These are phyloP conservation scores for Drosophila arizonae DNA, from an alignment of 1,140 invertebrate genomes.

Conservation along the genomic window DNA sequence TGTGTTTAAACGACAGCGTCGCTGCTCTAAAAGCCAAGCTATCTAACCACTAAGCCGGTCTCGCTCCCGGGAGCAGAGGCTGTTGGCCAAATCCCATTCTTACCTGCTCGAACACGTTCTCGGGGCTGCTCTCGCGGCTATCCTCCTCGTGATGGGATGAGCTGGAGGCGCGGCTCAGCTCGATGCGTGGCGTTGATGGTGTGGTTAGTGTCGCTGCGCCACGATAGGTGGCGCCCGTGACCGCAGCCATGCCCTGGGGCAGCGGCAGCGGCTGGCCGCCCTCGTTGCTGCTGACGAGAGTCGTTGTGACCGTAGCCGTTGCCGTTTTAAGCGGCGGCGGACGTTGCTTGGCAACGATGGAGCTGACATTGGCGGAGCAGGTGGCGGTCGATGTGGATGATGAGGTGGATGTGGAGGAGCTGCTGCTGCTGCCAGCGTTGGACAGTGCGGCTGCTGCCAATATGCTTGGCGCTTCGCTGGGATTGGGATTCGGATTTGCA, in stretches of 20 bases:
- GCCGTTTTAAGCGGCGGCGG: conserved; percentile 75
- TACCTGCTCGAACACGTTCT: conserved; percentile 83
- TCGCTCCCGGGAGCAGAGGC: background rate
- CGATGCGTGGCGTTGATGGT: conserved; percentile 91
- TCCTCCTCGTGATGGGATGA: conserved; percentile 92
- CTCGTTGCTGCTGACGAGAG: conserved; percentile 67
- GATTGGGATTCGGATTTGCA: background rate
- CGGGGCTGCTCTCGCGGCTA: conserved; percentile 90
- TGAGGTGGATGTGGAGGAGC: conserved; percentile 55
- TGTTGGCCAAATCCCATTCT: conserved; percentile 11
- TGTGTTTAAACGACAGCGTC: conserved; percentile 3
- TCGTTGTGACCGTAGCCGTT: conserved; percentile 66
- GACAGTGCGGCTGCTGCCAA: conserved; percentile 29
- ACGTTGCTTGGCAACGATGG: conserved; percentile 66
- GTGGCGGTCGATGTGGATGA: conserved; percentile 57
- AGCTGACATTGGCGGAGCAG: conserved; percentile 55
- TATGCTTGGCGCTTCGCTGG: conserved; percentile 56
- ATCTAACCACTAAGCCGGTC: conserved; percentile 18
- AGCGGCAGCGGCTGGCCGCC: conserved; percentile 63
- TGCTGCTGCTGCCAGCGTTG: conserved; percentile 18
- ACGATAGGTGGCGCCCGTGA: conserved; percentile 38
- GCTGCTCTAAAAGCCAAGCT: conserved; percentile 43
- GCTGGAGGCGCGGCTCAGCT: conserved; percentile 93
- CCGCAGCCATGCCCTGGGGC: background rate
- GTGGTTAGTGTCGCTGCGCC: conserved; percentile 84